Base-by-base conservation (phyloP, 2,888 invertebrate genomes). In the Trachelus iudaicus region DNA sequence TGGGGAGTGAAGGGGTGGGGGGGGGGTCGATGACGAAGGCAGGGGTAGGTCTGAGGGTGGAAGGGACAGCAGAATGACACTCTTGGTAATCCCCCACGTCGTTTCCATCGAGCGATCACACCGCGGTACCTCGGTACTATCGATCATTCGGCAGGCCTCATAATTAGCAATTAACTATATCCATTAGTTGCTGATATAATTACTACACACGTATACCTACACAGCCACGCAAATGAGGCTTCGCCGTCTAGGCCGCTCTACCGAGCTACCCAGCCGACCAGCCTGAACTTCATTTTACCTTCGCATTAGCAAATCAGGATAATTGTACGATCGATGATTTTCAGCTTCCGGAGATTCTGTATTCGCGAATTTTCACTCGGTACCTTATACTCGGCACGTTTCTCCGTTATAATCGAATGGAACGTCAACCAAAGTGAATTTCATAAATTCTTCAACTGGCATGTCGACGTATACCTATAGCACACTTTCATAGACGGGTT, bases 131-230 rank as follows among this genome's bases (percentile, higher is more conserved):
- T 87, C 89, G 87, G 85, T 84, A 87, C 89, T 91, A 91, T 91
- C 91, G 91, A 91, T 91, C 91, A 91, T 91, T 90, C 87, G 89
- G 89, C 89, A 89, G 90, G 91, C 89, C 89, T 90, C 90, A 91
- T 91, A 91, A 91, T 91, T 91, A 91, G 91, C 90, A 91, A 91
- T 91, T 91, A 91, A 91, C 90, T 91, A 90, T 91, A 91, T 90
- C 91, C 91, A 91, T 91, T 91, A 91, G 91, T 90, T 89, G 86
- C 88, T 90, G 90, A 91, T 91, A 91, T 91, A 90, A 91, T 91
- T 91, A 91, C 89, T 89, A 89, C 89, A 88, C 90, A 56, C 56
- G 56, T 56, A 56, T 56, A 56, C 56, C 23, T 9, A 56, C 56
- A 56, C 56, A 56, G 6, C 23, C 23, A 56, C 9, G 56, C 56